A percentile compares a stretch with the other conserved stretches of the same genome.
These are phyloP conservation scores for Acleris cristana DNA, from an alignment of 2,888 invertebrate genomes.

Conservation along the genomic window DNA sequence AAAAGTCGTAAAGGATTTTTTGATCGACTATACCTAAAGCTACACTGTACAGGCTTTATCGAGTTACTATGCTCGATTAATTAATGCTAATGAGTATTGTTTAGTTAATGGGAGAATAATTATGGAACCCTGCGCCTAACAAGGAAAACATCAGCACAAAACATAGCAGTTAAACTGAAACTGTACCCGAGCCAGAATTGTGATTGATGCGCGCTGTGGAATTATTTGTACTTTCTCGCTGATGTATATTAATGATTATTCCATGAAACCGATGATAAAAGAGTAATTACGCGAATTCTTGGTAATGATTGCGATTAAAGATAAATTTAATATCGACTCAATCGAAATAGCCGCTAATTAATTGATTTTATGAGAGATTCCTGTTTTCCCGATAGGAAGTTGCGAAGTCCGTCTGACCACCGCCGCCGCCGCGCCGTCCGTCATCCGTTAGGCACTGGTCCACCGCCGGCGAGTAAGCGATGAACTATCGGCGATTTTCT, in stretches of 20 bases:
- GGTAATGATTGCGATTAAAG: conserved; percentile 9
- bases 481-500: too few species aligned
- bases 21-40: too few species aligned
- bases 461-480: too few species aligned
- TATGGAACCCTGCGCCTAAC: not conserved
- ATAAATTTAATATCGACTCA: conserved; percentile 10
- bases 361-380: conserved; percentile 45
- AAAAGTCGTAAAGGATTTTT: too few species aligned
- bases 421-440: conserved; percentile 33
- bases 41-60: not conserved
- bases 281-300: conserved; percentile 4
- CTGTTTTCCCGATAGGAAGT: conserved; percentile 58
- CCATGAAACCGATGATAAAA: not conserved
- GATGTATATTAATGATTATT: not conserved
- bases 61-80: not conserved
- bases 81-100: not conserved
- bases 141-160: not conserved
- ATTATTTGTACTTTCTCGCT: not conserved
- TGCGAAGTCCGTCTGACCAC: conserved; percentile 57
- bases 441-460: conserved; percentile 50
- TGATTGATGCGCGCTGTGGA: not conserved
- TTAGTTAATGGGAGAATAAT: not conserved
- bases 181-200: not conserved
- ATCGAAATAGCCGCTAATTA: conserved; percentile 18
- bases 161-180: not conserved